These are phyloP conservation scores for Silvanus unidentatus DNA, from an alignment of 2,888 invertebrate genomes.

Conservation along the genomic window DNA sequence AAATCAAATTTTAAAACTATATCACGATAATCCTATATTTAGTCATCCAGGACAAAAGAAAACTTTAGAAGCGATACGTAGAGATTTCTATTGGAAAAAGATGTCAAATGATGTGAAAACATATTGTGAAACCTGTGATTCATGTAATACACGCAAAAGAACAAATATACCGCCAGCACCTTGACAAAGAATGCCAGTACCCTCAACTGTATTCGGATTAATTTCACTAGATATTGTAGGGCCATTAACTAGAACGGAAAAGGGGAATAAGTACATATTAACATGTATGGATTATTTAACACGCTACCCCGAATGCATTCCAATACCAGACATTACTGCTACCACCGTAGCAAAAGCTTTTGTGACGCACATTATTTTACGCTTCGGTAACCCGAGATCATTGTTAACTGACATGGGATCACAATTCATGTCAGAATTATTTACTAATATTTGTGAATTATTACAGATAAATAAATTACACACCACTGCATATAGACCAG, in stretches of 20 bases:
- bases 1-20: constrained; percentile 14
- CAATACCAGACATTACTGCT: constrained; percentile 17
- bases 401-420: constrained; percentile 30
- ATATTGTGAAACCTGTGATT: constrained; percentile 15
- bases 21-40: constrained; percentile 9
- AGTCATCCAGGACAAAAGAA: background rate
- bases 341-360: constrained; percentile 16
- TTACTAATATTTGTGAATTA: constrained; percentile 23
- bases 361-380: constrained; percentile 13
- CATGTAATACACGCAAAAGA: constrained; percentile 19
- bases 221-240: constrained; percentile 23
- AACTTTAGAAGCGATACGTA: background rate
- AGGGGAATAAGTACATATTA: constrained; percentile 20
- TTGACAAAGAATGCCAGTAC: constrained; percentile 2
- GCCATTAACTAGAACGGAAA: constrained; percentile 15
- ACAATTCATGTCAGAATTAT: constrained; percentile 26
- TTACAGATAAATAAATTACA: constrained; percentile 24
- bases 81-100: constrained; percentile 20
- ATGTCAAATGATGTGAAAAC: constrained; percentile 16
- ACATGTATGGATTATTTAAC: constrained; percentile 22
- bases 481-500: constrained; percentile 30
- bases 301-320: constrained; percentile 17
- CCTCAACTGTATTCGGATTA: constrained; percentile 15
- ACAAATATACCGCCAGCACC: background rate
- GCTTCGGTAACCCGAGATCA: constrained; percentile 18